phyloP scores from a whole-genome alignment of 2,113 vertebrate genomes.

The Ceyx margarethae region DNA sequence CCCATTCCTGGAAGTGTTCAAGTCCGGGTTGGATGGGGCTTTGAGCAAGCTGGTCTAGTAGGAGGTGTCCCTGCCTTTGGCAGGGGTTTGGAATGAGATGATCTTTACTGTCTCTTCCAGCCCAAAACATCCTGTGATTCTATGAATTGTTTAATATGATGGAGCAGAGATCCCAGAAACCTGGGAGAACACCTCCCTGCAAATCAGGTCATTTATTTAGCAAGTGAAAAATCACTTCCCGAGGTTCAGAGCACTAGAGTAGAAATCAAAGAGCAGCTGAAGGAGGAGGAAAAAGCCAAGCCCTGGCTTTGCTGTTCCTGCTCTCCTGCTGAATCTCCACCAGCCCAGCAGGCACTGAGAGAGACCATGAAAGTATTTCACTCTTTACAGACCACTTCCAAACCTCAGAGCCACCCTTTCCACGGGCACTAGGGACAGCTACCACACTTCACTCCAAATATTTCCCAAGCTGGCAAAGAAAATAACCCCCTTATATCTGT shows the following conservation, averaged over 20 bases:
- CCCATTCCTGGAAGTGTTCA: background rate
- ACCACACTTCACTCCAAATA: background rate
- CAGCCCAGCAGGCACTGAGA: accelerated
- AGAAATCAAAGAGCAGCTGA: background rate
- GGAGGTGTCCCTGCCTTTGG: background rate
- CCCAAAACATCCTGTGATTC: background rate
- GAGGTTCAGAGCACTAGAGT: background rate
- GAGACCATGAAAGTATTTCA: background rate
- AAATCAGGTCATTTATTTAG: background rate
- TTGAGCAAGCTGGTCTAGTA: background rate
- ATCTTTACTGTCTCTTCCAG: background rate
- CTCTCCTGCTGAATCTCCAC: background rate
- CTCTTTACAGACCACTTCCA: background rate
- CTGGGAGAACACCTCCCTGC: background rate
- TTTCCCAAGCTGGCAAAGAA: background rate
- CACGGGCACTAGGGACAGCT: background rate
- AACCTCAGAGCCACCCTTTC: background rate
- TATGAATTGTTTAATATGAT: background rate
- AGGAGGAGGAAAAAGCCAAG: background rate
- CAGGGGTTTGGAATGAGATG: background rate
- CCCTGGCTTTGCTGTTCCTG: background rate
- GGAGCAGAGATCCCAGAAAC: background rate
- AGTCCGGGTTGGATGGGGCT: background rate
- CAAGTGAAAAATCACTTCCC: background rate
- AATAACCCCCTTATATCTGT: background rate